phyloP scores from a whole-genome alignment of 2,113 vertebrate genomes.

The Corapipo altera region DNA sequence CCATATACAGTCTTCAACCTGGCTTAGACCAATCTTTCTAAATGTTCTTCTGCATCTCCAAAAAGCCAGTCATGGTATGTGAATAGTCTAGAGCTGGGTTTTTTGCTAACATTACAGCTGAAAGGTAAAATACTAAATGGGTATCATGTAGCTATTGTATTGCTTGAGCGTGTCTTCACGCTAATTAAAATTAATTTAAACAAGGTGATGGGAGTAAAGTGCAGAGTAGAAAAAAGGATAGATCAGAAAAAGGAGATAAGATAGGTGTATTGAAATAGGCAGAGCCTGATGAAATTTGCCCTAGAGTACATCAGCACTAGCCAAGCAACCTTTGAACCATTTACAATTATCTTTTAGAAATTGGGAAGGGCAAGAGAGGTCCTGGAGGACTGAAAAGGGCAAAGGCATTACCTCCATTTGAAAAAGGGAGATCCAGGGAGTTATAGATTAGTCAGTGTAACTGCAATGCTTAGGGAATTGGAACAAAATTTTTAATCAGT shows the following conservation, averaged over 20 bases:
- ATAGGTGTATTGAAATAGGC: constrained; percentile 52
- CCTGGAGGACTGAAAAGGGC: constrained; percentile 42
- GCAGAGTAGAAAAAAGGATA: constrained; percentile 34
- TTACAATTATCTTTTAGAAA: constrained; percentile 56
- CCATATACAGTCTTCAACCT: not conserved
- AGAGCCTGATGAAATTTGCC: constrained; percentile 62
- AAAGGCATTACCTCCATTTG: not conserved
- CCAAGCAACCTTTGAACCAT: constrained; percentile 66
- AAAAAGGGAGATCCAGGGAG: not conserved
- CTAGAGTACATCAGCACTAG: constrained; percentile 50
- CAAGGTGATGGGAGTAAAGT: constrained; percentile 45
- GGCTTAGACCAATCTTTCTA: not conserved
- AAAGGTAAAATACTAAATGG: not conserved
- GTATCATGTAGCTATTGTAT: constrained; percentile 9
- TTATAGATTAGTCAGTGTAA: not conserved
- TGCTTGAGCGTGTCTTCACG: not conserved
- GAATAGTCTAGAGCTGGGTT: not conserved
- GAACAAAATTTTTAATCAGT: constrained; percentile 13
- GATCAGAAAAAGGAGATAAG: constrained; percentile 59
- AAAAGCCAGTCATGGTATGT: not conserved
- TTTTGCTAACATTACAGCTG: not conserved
- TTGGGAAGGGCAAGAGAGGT: constrained; percentile 11
- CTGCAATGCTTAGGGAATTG: not conserved
- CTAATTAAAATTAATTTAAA: constrained; percentile 56
- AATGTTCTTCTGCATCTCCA: not conserved